Evolutionary conservation across 1,140 invertebrate species (phyloP), one percentile per base, ranked within the genome.

Genomic region (Drosophila paulistorum): DNA sequence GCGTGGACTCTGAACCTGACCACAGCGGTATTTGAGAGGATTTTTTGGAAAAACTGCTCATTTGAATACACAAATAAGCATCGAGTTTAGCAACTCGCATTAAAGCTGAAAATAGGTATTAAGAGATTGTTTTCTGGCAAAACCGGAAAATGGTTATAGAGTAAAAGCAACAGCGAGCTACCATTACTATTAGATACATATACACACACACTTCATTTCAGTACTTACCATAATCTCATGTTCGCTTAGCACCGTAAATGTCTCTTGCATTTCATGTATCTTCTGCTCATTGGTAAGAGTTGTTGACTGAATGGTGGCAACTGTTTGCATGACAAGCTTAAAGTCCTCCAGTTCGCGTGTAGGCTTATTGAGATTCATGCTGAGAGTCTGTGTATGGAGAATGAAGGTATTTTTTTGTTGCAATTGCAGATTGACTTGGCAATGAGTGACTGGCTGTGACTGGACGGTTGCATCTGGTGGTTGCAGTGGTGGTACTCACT

Each of bases 251-350:
- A 94, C 93, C 26, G 93, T 93, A 74, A 94, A 95, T 45, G 94
- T 93, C 80, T 95, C 94, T 77, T 95, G 94, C 93, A 94, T 94
- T 58, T 94, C 94, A 14, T 94, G 93, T 81, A 96, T 97, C 73
- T 94, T 93, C 17, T 97, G 94, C 91, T 96, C 96, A 3, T 96
- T 94, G 65, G 95, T 95, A 30, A 97, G 93, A 3, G 96, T 95
- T 78, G 95, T 94, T 39, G 94, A 94, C 78, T 96, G 95, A 45
- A 98, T 94, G 39, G 94, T 94, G 5, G 95, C 93, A 61, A 98
- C 97, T 0, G 96, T 95, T 78, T 95, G 94, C 94, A 98, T 95
- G 1, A 98, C 95, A 79, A 94, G 93, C 93, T 97, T 98, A 77
- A 98, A 96, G 69, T 96, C 94, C 64, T 97, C 95, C 10, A 98